Base-by-base conservation (phyloP, 1,140 invertebrate genomes). In the Rhyzopertha dominica region DNA sequence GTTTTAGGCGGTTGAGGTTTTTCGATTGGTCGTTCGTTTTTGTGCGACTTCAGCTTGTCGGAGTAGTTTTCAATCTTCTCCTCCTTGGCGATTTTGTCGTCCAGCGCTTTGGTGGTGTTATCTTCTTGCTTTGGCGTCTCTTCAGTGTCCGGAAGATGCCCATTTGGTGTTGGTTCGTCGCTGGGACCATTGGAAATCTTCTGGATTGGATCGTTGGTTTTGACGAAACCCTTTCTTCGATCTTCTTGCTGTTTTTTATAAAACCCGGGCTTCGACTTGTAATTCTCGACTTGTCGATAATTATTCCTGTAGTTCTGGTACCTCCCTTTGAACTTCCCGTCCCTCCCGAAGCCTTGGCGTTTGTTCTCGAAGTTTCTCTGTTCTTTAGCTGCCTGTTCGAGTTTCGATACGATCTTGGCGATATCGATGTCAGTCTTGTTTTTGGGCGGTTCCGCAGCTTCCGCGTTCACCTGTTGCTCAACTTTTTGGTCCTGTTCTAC, bases 371-470 rank as follows among this genome's bases (percentile, higher is more conserved):
- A 22, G 22, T 36, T 37, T 28, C 57, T 54, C 39, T 60, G 58
- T 43, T 63, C 54, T 48, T 63, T 62, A 8, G 61, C 62, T n/a
- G 62, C 65, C 42, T 65, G 58, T 44, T 65, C 62, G 19, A 67
- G 40, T 38, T 67, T 67, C 7, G 58, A 63, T 0, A 67, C 62
- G 13, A 67, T 57, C 16, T 58, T 62, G 2, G 53, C 59, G n/a
- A 67, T 63, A 48, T 67, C 65, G n/a, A 67, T 59, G 8, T 45
- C 28, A 13, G 23, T 53, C 20, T 46, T 35, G 20, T 51, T 46
- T 12, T 44, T 39, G 36, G 22, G 40, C 22, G 24, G 32, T 38
- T 38, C 26, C 8, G 24, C 36, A 28, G 37, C 49, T 53, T 18
- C 36, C 48, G 22, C 42, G 34, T 19, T 38, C 28, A 24, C 22